Conservation (phyloP, 2,888 invertebrate species). For the Portevinia maculata region DNA sequence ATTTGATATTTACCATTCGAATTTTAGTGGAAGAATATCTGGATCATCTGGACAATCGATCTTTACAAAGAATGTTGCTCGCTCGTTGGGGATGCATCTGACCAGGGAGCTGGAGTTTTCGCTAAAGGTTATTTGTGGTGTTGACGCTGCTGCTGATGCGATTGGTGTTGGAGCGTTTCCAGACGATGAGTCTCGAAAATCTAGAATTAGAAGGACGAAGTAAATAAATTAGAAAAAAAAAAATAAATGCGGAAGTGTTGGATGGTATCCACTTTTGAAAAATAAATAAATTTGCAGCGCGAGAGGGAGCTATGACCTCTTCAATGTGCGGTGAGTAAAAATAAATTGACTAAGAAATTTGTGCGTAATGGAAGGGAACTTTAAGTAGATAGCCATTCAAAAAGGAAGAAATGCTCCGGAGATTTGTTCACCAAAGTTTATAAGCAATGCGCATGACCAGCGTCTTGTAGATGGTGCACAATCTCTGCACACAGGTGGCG, state of each 20-base stretch:
- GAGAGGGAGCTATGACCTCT: constrained; percentile 9
- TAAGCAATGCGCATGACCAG: no score
- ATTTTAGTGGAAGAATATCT: constrained; percentile 81
- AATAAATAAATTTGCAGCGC: constrained; percentile 2
- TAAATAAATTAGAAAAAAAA: constrained; percentile 35
- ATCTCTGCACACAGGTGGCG: no score
- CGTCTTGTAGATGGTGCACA: no score
- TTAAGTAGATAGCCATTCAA: no score
- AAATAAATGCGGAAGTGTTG: constrained; percentile 65
- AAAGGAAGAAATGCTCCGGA: no score
- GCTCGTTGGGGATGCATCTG: constrained; percentile 81
- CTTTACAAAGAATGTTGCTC: constrained; percentile 82
- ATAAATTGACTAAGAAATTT: no score
- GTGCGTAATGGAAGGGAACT: no score
- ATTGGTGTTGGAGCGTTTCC: constrained; percentile 46
- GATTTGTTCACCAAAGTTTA: no score
- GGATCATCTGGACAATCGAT: constrained; percentile 81
- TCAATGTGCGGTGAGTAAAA: not conserved
- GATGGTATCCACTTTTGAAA: constrained; percentile 28
- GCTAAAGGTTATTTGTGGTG: constrained; percentile 80
- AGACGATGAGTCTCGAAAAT: constrained; percentile 61
- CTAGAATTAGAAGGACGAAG: constrained; percentile 62
- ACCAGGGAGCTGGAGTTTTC: constrained; percentile 82
- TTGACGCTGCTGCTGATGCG: constrained; percentile 35
- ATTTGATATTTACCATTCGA: constrained; percentile 81